These are phyloP conservation scores for Coleophora flavipennella DNA, from an alignment of 2,888 invertebrate species.

Conservation along the genomic window DNA sequence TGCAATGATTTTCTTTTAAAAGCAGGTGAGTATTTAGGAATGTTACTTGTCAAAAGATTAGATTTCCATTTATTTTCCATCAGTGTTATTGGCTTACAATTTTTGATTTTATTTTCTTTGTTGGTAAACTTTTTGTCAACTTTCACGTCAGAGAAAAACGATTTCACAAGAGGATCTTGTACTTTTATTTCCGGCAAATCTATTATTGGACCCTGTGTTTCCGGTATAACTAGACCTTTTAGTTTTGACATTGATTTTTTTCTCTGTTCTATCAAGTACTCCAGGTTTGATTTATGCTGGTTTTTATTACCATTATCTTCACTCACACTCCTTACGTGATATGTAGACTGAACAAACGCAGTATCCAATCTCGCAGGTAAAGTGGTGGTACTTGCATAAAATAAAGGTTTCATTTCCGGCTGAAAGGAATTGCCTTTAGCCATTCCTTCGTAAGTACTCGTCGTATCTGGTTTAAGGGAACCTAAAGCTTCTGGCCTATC, in stretches of 20 bases:
- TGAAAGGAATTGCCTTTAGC: conserved; percentile 28
- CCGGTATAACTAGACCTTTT: conserved; percentile 91
- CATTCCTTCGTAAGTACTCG: conserved; percentile 26
- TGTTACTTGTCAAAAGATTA: conserved; percentile 58
- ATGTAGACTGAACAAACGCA: conserved; percentile 39
- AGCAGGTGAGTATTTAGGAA: conserved; percentile 87
- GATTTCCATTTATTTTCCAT: conserved; percentile 61
- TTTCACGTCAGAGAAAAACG: conserved; percentile 57
- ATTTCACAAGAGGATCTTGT: conserved; percentile 69
- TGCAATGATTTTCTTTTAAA: conserved; percentile 83
- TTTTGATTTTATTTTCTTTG: conserved; percentile 38
- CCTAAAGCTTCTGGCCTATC: conserved; percentile 68
- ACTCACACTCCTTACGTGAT: conserved; percentile 56
- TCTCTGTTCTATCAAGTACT: conserved; percentile 84
- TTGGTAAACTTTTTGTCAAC: conserved; percentile 38
- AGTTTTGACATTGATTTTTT: conserved; percentile 87
- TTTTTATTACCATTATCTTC: conserved; percentile 56
- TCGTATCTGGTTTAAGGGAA: conserved; percentile 51
- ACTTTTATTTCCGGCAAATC: conserved; percentile 90
- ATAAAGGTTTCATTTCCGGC: conserved; percentile 46
- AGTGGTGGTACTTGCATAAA: conserved; percentile 61
- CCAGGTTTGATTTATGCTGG: conserved; percentile 77
- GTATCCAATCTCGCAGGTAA: conserved; percentile 42
- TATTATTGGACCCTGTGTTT: conserved; percentile 76
- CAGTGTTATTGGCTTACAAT: conserved; percentile 36